Conservation (phyloP, 2,797 vertebrate genomes). For the Chromis chromis region DNA sequence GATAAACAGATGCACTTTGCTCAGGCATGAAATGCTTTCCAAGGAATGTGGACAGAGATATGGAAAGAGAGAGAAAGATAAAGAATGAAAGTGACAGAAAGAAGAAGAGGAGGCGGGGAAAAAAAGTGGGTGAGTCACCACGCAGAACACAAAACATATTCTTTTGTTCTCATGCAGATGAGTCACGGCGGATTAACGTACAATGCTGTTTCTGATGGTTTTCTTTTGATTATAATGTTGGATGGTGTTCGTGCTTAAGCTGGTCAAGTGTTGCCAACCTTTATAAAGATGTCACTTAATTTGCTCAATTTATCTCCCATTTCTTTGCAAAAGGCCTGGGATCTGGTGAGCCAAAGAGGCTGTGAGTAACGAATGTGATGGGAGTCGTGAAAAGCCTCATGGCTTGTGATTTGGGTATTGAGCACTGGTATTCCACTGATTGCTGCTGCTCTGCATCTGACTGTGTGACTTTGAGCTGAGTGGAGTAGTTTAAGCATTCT, state of each 20-base stretch:
- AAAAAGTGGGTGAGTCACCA: constrained; percentile 69
- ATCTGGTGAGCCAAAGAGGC: constrained; percentile 13
- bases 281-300: constrained; percentile 3
- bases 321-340: constrained; percentile 6
- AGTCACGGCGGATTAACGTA: constrained; percentile 56
- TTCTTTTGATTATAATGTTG: constrained; percentile 26
- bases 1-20: constrained; percentile 61
- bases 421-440: constrained; percentile 18
- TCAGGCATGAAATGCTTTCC: constrained; percentile 70
- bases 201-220: constrained; percentile 22
- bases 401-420: constrained; percentile 28
- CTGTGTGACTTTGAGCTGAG: not conserved
- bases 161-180: constrained; percentile 58
- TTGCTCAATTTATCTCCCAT: not conserved
- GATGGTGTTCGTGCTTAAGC: constrained; percentile 15
- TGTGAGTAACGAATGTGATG: constrained; percentile 7
- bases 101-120: constrained; percentile 46
- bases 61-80: constrained; percentile 49
- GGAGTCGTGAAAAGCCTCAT: constrained; percentile 23
- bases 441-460: constrained; percentile 10
- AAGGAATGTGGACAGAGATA: constrained; percentile 54
- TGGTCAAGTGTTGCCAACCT: constrained; percentile 10
- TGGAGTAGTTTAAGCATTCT: too few species aligned
- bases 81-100: constrained; percentile 60
- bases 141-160: constrained; percentile 48